phyloP scores from a whole-genome alignment of 2,888 invertebrate species.

The Geophilus truncorum region DNA sequence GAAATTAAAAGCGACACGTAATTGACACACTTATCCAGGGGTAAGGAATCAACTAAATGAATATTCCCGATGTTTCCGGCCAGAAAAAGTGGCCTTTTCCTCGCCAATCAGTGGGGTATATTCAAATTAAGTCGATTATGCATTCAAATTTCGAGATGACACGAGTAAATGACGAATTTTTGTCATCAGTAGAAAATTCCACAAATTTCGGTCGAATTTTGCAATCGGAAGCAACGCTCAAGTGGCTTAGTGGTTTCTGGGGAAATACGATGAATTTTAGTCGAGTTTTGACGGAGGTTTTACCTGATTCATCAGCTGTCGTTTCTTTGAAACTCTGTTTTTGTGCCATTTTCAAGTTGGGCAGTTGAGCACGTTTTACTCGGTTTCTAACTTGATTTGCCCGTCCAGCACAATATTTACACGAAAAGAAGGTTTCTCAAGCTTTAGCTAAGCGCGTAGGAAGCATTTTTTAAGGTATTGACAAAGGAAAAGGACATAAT shows the following conservation, averaged over 20 bases:
- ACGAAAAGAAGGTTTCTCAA: background rate
- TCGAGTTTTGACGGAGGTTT: background rate
- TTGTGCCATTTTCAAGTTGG: background rate
- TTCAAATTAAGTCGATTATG: background rate
- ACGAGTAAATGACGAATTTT: background rate
- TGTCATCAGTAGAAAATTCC: background rate
- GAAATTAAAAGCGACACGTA: background rate
- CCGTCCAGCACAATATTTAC: background rate
- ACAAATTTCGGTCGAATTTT: background rate
- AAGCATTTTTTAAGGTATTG: constrained; percentile 33
- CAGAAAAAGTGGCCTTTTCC: background rate
- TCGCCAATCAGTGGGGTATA: background rate
- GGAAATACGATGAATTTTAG: background rate
- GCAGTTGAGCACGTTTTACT: background rate
- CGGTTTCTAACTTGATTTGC: background rate
- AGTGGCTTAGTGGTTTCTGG: background rate
- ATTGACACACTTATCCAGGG: background rate
- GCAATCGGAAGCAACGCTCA: no score
- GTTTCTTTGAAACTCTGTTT: constrained; percentile 18
- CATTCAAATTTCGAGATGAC: background rate
- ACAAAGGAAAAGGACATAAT: constrained; percentile 33
- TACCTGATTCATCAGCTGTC: constrained; percentile 16
- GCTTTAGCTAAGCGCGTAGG: constrained; percentile 19
- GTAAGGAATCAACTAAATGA: background rate
- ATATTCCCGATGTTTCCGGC: background rate